These are phyloP conservation scores for Tenthredo notha DNA, from an alignment of 2,888 invertebrate species.

Conservation along the genomic window DNA sequence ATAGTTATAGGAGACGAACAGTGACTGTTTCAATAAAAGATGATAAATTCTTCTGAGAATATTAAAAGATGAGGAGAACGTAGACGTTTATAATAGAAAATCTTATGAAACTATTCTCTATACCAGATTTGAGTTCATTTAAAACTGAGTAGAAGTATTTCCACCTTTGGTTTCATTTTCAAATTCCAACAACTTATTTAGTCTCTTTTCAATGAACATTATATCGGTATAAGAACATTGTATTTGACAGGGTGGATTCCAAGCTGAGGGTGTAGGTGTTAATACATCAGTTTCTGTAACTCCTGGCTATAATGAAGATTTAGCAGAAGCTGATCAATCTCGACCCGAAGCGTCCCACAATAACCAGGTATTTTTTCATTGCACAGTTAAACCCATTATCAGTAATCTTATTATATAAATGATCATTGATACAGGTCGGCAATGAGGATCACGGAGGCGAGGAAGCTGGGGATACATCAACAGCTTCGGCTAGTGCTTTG, in stretches of 20 bases:
- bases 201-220: background rate
- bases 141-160: background rate
- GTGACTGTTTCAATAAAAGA: background rate
- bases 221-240: background rate
- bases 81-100: background rate
- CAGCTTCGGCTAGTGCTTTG: conserved; percentile 46
- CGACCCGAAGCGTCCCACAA: conserved; percentile 77
- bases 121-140: background rate
- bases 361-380: conserved; percentile 66
- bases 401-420: background rate
- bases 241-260: conserved; percentile 61
- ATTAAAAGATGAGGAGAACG: background rate
- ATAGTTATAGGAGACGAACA: background rate
- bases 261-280: conserved; percentile 59
- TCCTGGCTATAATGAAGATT: conserved; percentile 83
- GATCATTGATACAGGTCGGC: conserved; percentile 12
- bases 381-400: background rate
- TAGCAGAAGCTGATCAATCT: conserved; percentile 91
- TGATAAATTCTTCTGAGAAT: background rate
- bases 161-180: background rate
- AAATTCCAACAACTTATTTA: background rate
- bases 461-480: conserved; percentile 56
- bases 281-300: conserved; percentile 61
- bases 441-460: conserved; percentile 61
- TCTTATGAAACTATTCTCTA: too few relatives aligned